Percentiles rank a stretch among this genome's conserved stretches.
Evolutionary conservation across 1,140 invertebrate genomes (phyloP).

Genomic region (Chrysomallon squamiferum): DNA sequence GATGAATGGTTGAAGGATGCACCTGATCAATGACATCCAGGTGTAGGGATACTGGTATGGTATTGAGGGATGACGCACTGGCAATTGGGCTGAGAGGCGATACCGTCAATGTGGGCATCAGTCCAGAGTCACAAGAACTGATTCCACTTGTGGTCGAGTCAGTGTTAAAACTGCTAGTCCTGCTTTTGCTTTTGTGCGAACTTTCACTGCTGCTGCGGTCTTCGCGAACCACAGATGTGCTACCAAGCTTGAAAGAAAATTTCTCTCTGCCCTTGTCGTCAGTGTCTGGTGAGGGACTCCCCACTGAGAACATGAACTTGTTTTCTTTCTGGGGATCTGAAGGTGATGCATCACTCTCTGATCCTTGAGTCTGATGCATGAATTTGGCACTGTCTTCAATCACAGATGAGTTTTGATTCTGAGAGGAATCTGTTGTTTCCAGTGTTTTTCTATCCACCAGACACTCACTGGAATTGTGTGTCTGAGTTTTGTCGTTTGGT

Average conservation of each 20-base stretch:
- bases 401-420: too few species aligned
- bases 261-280: slow-evolving; percentile 30
- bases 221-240: slow-evolving; percentile 5
- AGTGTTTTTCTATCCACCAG: too few species aligned
- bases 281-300: background rate
- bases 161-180: slow-evolving; percentile 67
- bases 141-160: slow-evolving; percentile 78
- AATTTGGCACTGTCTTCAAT: too few species aligned
- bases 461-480: too few species aligned
- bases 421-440: too few species aligned
- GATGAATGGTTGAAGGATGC: slow-evolving; percentile 51
- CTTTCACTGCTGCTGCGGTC: slow-evolving; percentile 54
- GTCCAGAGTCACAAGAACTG: slow-evolving; percentile 78
- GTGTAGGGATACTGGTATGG: slow-evolving; percentile 12
- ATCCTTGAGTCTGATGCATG: too few species aligned
- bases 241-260: slow-evolving; percentile 18
- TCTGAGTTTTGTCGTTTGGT: too few species aligned
- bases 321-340: too few species aligned
- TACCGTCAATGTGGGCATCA: slow-evolving; percentile 31
- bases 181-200: slow-evolving; percentile 55
- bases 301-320: too few species aligned
- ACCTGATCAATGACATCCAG: slow-evolving; percentile 33
- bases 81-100: slow-evolving; percentile 46
- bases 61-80: slow-evolving; percentile 35
- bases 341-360: too few species aligned